Conservation (phyloP, 2,888 invertebrate species). For the Zaprionus lineosus region DNA sequence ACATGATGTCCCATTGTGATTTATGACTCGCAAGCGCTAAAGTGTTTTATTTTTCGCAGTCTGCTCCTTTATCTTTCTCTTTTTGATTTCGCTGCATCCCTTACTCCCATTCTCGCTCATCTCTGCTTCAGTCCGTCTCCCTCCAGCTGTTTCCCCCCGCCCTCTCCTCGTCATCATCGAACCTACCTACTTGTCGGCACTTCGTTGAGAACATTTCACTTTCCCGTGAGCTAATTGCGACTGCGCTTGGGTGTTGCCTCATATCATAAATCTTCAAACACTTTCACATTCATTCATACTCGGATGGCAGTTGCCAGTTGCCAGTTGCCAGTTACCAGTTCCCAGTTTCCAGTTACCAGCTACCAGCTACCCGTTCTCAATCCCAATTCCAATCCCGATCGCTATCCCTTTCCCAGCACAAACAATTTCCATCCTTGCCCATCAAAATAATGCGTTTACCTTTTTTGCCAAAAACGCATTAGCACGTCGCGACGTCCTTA, state of each 20-base stretch:
- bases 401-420: not conserved
- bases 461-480: slow-evolving; percentile 59
- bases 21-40: slow-evolving; percentile 69
- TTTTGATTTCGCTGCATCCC: not conserved
- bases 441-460: slow-evolving; percentile 18
- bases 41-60: slow-evolving; percentile 63
- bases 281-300: slow-evolving; percentile 69
- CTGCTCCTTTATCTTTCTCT: slow-evolving; percentile 8
- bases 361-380: not conserved
- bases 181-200: slow-evolving; percentile 67
- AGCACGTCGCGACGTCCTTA: slow-evolving; percentile 70
- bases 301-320: slow-evolving; percentile 2
- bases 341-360: slow-evolving; percentile 2
- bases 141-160: slow-evolving; percentile 42
- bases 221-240: slow-evolving; percentile 68
- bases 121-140: slow-evolving; percentile 8
- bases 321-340: slow-evolving; percentile 3
- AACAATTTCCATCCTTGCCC: slow-evolving; percentile 2
- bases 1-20: slow-evolving; percentile 64
- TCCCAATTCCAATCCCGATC: slow-evolving; percentile 5
- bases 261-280: slow-evolving; percentile 73
- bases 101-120: slow-evolving; percentile 2
- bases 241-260: slow-evolving; percentile 56
- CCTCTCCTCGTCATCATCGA: not conserved
- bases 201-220: slow-evolving; percentile 74